These are phyloP conservation scores for Apodemia hepburni DNA, from an alignment of 2,888 invertebrate genomes.

Conservation along the genomic window DNA sequence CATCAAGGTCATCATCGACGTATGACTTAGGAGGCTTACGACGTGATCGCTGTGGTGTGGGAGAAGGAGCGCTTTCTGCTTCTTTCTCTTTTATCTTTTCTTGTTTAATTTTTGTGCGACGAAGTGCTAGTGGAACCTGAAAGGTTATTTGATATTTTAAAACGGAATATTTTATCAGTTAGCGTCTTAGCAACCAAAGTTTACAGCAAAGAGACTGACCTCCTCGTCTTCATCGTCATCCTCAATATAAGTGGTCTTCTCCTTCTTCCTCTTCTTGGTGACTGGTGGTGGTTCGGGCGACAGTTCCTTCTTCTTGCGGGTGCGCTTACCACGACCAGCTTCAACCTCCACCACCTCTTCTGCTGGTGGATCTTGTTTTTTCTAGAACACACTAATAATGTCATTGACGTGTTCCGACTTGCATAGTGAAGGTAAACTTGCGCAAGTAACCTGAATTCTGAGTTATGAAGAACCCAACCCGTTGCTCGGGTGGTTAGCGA, in stretches of 20 bases:
- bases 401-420: no score
- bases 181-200: no score
- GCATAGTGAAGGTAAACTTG: no score
- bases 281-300: slow-evolving; percentile 49
- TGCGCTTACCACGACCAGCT: slow-evolving; percentile 56
- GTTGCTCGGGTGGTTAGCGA: no score
- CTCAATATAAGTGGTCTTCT: slow-evolving; percentile 52
- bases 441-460: no score
- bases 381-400: background rate
- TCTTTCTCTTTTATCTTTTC: slow-evolving; percentile 47
- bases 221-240: slow-evolving; percentile 67
- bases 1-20: slow-evolving; percentile 57
- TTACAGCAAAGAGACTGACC: slow-evolving; percentile 16
- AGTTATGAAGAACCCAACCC: no score
- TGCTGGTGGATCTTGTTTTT: background rate
- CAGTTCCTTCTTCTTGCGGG: slow-evolving; percentile 74
- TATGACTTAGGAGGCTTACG: slow-evolving; percentile 54
- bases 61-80: slow-evolving; percentile 35
- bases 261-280: slow-evolving; percentile 53
- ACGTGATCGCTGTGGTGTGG: slow-evolving; percentile 40
- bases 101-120: slow-evolving; percentile 66
- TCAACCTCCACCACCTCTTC: slow-evolving; percentile 48
- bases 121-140: slow-evolving; percentile 60
- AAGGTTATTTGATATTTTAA: background rate
- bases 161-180: no score